phyloP scores from a whole-genome alignment of 2,797 vertebrate species.

The Corythornis leucogaster region DNA sequence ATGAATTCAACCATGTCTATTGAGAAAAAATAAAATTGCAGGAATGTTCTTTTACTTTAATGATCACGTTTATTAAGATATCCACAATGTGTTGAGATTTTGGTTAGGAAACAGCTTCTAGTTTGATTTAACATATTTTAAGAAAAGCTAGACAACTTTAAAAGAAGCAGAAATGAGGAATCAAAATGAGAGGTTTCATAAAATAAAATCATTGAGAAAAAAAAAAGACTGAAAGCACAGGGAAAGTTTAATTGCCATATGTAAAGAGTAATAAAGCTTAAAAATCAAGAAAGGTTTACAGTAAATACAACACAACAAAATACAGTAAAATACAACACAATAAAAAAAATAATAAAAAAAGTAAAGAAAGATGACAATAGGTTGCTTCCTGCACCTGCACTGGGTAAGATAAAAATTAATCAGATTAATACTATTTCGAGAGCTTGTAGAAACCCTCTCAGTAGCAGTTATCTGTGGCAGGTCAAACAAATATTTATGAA shows the following conservation, averaged over 20 bases:
- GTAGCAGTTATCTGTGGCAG: neutral
- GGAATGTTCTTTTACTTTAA: neutral
- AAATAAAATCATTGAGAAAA: neutral
- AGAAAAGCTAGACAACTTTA: neutral
- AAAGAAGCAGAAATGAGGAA: neutral
- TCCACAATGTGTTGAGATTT: neutral
- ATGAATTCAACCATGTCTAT: neutral
- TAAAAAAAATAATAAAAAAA: neutral
- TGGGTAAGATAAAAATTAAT: neutral
- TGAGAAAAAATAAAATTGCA: neutral
- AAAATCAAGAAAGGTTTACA: neutral
- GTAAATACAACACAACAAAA: neutral
- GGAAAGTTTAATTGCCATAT: neutral
- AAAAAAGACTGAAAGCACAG: neutral
- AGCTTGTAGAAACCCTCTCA: neutral
- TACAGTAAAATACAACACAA: neutral
- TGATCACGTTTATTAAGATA: neutral
- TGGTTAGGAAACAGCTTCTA: neutral
- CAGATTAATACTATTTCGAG: neutral
- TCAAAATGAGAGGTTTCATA: neutral
- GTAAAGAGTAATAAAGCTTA: neutral
- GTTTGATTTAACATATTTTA: neutral
- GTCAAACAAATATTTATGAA: constrained; percentile 2
- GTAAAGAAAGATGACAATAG: neutral
- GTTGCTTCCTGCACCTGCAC: neutral